phyloP scores from a whole-genome alignment of 2,888 invertebrate species.

The Xylota sylvarum region DNA sequence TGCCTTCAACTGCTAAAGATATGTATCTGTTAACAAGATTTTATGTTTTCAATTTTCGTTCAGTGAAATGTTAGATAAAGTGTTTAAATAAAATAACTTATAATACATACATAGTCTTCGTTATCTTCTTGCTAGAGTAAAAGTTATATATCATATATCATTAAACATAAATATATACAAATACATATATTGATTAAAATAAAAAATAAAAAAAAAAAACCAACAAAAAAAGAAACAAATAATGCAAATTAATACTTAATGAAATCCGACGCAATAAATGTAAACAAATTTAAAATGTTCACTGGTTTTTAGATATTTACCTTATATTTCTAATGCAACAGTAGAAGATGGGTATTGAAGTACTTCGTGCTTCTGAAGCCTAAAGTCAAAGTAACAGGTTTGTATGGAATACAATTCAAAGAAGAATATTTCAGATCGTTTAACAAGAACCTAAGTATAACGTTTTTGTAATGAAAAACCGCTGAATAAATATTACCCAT shows the following conservation, averaged over 20 bases:
- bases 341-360: too few relatives aligned
- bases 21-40: conserved; percentile 34
- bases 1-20: conserved; percentile 65
- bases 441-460: too few relatives aligned
- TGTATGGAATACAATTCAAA: too few relatives aligned
- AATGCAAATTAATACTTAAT: conserved; percentile 72
- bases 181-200: conserved; percentile 66
- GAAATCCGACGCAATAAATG: conserved; percentile 73
- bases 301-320: conserved; percentile 6
- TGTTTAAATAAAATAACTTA: conserved; percentile 67
- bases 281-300: conserved; percentile 65
- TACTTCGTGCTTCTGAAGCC: too few relatives aligned
- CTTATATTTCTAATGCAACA: not conserved
- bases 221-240: conserved; percentile 37
- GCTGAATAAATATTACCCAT: too few relatives aligned
- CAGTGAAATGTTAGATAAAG: conserved; percentile 55
- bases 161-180: conserved; percentile 61
- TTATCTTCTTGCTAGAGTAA: conserved; percentile 77
- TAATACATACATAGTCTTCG: conserved; percentile 75
- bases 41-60: conserved; percentile 51
- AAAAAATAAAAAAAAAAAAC: conserved; percentile 50
- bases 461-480: too few relatives aligned
- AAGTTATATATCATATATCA: conserved; percentile 72
- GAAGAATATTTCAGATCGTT: too few relatives aligned
- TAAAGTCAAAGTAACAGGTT: too few relatives aligned